Conservation (phyloP, 1,140 invertebrate species). For the Euwallacea fornicatus region DNA sequence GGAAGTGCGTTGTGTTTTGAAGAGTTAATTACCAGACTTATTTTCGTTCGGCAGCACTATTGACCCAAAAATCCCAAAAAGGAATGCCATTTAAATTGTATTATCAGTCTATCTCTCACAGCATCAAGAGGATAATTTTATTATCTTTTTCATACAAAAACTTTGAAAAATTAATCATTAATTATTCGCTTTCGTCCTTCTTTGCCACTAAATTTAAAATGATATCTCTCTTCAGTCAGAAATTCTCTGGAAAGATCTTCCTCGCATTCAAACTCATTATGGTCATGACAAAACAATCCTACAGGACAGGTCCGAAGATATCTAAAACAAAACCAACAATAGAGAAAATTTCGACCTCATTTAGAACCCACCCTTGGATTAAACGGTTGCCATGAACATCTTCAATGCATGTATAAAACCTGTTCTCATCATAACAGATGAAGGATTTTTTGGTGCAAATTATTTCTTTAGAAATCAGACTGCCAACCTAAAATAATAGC, state of each 20-base stretch:
- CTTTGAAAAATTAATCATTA: slow-evolving; percentile 9
- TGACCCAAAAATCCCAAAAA: too few relatives aligned
- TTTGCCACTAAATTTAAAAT: slow-evolving; percentile 16
- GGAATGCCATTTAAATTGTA: too few relatives aligned
- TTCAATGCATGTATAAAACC: slow-evolving; percentile 2
- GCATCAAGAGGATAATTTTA: too few relatives aligned
- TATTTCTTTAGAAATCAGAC: too few relatives aligned
- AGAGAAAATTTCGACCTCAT: background rate
- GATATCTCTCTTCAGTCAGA: slow-evolving; percentile 7
- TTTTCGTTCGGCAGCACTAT: too few relatives aligned
- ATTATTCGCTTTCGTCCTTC: slow-evolving; percentile 27
- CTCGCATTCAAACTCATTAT: slow-evolving; percentile 18
- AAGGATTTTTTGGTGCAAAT: background rate
- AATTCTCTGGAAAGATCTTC: slow-evolving; percentile 22
- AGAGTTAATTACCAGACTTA: too few relatives aligned
- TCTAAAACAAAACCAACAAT: slow-evolving; percentile 4
- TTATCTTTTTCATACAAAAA: too few relatives aligned
- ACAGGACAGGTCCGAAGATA: slow-evolving; percentile 19
- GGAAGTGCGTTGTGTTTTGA: background rate
- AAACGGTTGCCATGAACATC: slow-evolving; percentile 1
- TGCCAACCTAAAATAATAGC: too few relatives aligned
- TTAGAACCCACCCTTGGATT: slow-evolving; percentile 1
- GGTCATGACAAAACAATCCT: slow-evolving; percentile 15
- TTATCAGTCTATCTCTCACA: too few relatives aligned
- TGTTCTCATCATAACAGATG: slow-evolving; percentile 8